Percentiles rank a stretch among this genome's conserved stretches.
Conservation (phyloP, 92 coral and sea anemone species). For the Parazoanthus darwini region DNA sequence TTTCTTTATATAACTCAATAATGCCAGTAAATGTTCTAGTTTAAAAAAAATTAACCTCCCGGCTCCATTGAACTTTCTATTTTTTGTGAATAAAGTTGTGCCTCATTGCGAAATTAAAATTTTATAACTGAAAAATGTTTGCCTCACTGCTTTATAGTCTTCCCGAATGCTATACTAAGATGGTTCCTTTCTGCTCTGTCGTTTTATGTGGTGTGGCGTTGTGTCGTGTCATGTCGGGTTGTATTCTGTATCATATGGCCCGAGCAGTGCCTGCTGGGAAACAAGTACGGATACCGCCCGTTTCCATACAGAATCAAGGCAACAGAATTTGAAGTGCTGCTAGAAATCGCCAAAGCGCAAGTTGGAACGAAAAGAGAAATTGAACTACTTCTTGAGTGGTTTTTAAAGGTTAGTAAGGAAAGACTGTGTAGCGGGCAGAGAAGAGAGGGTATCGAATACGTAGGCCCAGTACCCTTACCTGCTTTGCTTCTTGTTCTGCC, state of each 20-base stretch:
- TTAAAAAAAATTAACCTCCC: too few relatives aligned
- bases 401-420: conserved; percentile 59
- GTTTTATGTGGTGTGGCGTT: not conserved
- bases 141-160: not conserved
- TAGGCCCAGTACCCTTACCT: not conserved
- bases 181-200: not conserved
- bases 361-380: conserved; percentile 57
- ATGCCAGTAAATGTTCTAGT: too few relatives aligned
- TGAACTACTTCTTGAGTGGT: conserved; percentile 70
- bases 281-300: conserved; percentile 89
- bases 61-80: too few relatives aligned
- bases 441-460: too few relatives aligned
- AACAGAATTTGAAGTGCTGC: conserved; percentile 67
- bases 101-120: not conserved
- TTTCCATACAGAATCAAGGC: conserved; percentile 78
- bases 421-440: not conserved
- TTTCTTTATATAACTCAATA: too few relatives aligned
- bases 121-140: too few relatives aligned
- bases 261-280: conserved; percentile 79
- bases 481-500: too few relatives aligned
- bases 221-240: not conserved
- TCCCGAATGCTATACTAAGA: not conserved
- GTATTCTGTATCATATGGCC: not conserved
- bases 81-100: not conserved
- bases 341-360: conserved; percentile 62